These are phyloP conservation scores for Brenthis hecate DNA, from an alignment of 2,888 invertebrate genomes.

Conservation along the genomic window DNA sequence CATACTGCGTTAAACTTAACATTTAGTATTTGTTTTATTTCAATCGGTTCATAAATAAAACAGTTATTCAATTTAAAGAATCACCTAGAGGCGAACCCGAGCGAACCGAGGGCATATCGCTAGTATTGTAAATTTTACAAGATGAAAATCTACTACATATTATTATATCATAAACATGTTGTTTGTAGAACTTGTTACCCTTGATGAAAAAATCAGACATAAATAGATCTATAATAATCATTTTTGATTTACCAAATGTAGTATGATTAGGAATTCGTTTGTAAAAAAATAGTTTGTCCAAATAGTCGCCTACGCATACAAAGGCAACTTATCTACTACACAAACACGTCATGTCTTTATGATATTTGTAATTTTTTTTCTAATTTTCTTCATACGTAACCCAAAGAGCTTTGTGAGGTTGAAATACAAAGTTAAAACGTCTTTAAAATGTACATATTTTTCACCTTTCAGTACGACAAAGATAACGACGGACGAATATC, in stretches of 20 bases:
- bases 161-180: too few species aligned
- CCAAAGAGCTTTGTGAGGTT: too few species aligned
- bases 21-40: too few species aligned
- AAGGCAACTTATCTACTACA: neutral
- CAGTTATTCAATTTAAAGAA: too few species aligned
- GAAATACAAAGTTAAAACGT: neutral
- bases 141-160: neutral
- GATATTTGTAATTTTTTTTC: neutral
- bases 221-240: neutral
- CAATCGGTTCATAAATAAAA: too few species aligned
- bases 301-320: slow-evolving; percentile 5
- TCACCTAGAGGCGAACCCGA: too few species aligned
- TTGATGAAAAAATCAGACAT: neutral
- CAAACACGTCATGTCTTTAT: neutral
- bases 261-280: neutral
- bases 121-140: neutral
- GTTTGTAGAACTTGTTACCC: too few species aligned
- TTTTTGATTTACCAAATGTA: neutral
- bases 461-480: slow-evolving; percentile 84
- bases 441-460: neutral
- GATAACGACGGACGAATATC: slow-evolving; percentile 88
- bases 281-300: neutral
- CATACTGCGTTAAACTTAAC: too few species aligned
- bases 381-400: too few species aligned
- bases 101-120: too few species aligned